A percentile compares a stretch with the other conserved stretches of the same genome.
Conservation (phyloP, 2,113 vertebrate genomes). For the Mobula birostris region DNA sequence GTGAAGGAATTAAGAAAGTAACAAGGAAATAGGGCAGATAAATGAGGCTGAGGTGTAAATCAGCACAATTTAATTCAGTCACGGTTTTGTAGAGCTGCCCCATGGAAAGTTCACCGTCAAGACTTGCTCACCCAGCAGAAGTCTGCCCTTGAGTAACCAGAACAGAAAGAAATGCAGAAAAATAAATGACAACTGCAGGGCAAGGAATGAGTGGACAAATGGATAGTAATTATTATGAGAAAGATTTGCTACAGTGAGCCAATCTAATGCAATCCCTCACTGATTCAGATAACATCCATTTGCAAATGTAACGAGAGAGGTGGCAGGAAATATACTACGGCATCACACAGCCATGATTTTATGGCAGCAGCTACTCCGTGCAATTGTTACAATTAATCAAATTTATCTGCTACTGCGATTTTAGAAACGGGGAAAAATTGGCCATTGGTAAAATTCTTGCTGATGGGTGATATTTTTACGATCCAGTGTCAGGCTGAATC, state of each 20-base stretch:
- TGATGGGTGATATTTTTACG: constrained; percentile 36
- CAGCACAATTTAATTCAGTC: neutral
- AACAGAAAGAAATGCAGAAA: neutral
- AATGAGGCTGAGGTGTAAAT: neutral
- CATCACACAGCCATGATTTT: constrained; percentile 14
- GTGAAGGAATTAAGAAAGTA: too few species aligned
- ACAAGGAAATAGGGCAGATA: neutral
- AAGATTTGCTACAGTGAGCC: neutral
- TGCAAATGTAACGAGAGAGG: constrained; percentile 35
- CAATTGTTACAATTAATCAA: constrained; percentile 30
- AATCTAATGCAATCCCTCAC: neutral
- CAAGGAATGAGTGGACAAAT: neutral
- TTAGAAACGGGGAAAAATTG: neutral
- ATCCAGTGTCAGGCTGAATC: constrained; percentile 31
- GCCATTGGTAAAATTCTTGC: constrained; percentile 18
- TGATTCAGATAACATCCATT: constrained; percentile 24
- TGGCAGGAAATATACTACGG: neutral
- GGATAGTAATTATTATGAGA: neutral
- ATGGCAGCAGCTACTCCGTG: constrained; percentile 24
- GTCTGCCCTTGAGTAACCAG: neutral
- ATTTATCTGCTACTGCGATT: neutral
- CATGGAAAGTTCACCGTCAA: neutral
- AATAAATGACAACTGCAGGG: neutral
- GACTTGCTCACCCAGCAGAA: neutral
- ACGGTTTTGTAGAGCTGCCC: too few species aligned